Conservation (phyloP, 2,113 vertebrate species). For the Chlamydotis undulata region DNA sequence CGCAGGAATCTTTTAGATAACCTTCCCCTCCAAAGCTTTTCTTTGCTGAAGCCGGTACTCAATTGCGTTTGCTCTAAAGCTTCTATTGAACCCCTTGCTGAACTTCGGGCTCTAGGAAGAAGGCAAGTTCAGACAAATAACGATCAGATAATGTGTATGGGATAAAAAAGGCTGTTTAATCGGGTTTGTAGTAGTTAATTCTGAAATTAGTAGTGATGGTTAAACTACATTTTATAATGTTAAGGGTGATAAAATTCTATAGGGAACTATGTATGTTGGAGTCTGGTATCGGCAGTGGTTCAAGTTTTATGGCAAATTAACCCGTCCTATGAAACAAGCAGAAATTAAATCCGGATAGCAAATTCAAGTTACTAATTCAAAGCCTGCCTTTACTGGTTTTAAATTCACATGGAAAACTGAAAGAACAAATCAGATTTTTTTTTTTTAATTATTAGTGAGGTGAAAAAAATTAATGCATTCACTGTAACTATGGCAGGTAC, state of each 20-base stretch:
- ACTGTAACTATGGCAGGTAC: background rate
- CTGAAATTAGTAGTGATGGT: conserved; percentile 41
- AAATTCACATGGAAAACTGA: background rate
- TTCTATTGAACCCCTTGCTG: background rate
- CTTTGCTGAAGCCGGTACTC: background rate
- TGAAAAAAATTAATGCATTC: background rate
- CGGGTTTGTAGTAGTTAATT: conserved; percentile 39
- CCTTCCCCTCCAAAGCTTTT: background rate
- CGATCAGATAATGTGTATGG: background rate
- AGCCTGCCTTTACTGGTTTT: background rate
- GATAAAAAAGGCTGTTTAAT: conserved; percentile 1
- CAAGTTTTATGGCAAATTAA: conserved; percentile 36
- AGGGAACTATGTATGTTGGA: background rate
- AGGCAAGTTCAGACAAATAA: background rate
- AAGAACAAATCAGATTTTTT: background rate
- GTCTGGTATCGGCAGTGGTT: background rate
- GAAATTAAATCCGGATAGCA: background rate
- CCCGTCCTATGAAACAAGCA: conserved; percentile 4
- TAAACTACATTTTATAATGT: conserved; percentile 38
- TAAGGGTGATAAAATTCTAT: conserved; percentile 10
- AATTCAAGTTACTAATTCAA: background rate
- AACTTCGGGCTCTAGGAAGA: background rate
- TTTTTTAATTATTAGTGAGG: background rate
- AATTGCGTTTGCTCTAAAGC: background rate
- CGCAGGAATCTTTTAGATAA: background rate